Evolutionary conservation across 1,140 invertebrate genomes (phyloP).

Genomic region (Papilio polyxenes): DNA sequence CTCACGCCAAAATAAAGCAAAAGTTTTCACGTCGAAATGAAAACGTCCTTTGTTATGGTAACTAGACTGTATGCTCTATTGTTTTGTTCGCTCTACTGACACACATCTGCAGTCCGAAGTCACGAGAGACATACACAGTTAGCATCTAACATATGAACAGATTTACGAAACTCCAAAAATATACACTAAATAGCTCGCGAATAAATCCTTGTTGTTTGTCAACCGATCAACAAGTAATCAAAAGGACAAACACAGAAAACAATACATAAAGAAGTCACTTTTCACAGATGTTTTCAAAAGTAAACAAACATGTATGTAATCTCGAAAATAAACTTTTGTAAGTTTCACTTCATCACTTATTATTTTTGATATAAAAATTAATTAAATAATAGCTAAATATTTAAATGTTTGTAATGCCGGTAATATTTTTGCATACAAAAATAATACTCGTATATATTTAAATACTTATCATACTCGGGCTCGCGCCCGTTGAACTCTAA

Average conservation of each 20-base stretch:
- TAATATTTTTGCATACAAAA: neutral
- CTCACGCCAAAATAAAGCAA: constrained; percentile 1
- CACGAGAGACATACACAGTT: neutral
- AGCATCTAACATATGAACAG: neutral
- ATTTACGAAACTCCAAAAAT: neutral
- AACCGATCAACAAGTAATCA: neutral
- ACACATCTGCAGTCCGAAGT: neutral
- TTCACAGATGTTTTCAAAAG: too few relatives aligned
- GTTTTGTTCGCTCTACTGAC: neutral
- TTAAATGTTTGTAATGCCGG: too few relatives aligned
- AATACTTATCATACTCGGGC: neutral
- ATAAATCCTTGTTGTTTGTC: too few relatives aligned
- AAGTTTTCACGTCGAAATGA: neutral
- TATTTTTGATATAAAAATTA: too few relatives aligned
- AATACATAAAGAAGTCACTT: neutral
- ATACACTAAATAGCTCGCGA: too few relatives aligned
- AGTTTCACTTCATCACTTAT: too few relatives aligned
- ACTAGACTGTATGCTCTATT: neutral
- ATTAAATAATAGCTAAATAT: too few relatives aligned
- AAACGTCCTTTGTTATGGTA: constrained; percentile 29
- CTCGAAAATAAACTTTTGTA: too few relatives aligned
- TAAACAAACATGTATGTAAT: too few relatives aligned
- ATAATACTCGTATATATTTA: neutral
- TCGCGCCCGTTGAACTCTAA: constrained; percentile 57
- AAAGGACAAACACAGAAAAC: neutral